phyloP scores from a whole-genome alignment of 2,888 invertebrate species.

The Eutolmus rufibarbis region DNA sequence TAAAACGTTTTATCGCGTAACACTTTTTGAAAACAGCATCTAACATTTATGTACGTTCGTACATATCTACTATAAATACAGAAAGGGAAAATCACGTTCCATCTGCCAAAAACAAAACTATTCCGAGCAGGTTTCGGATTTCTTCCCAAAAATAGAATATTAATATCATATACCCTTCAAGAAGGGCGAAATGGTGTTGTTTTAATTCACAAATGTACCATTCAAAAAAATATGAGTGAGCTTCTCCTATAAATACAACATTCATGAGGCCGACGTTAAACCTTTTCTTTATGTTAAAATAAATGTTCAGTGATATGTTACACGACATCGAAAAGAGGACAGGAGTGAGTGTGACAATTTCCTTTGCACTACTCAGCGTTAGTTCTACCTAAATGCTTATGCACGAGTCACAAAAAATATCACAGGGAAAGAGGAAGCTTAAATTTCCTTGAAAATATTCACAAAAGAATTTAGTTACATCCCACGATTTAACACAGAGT shows the following conservation, averaged over 20 bases:
- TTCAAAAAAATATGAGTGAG: neutral
- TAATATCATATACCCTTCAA: neutral
- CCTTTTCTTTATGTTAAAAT: neutral
- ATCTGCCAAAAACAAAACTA: neutral
- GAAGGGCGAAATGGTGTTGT: neutral
- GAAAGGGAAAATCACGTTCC: neutral
- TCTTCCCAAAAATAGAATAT: neutral
- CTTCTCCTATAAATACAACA: neutral
- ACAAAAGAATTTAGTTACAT: neutral
- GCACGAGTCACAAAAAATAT: neutral
- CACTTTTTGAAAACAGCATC: neutral
- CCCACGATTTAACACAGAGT: neutral
- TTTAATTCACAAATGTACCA: neutral
- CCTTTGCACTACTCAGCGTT: neutral
- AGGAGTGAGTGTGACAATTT: neutral
- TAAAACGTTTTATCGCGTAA: neutral
- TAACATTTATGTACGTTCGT: neutral
- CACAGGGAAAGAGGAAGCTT: neutral
- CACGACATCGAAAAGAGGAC: neutral
- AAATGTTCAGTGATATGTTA: neutral
- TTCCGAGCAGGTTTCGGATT: neutral
- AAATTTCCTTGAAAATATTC: neutral
- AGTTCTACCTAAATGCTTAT: neutral
- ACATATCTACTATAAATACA: neutral
- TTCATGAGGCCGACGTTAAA: neutral